phyloP scores from a whole-genome alignment of 1,140 invertebrate species.

The Ceratoteleas bidentatus region DNA sequence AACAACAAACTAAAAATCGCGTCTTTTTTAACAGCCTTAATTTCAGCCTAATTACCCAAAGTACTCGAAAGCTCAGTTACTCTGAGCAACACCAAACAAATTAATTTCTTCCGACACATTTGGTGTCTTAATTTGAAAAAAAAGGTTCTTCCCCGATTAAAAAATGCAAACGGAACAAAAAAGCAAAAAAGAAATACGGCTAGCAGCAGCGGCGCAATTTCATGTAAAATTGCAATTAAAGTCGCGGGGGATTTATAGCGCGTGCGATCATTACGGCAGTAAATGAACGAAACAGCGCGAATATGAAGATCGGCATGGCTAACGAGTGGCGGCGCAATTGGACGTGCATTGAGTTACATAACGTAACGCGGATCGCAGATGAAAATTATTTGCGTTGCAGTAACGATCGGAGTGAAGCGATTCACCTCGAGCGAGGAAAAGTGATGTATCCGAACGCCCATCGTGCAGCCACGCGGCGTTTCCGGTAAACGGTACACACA shows the following conservation, averaged over 20 bases:
- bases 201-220: too few species aligned
- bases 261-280: constrained; percentile 33
- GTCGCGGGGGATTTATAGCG: constrained; percentile 25
- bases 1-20: too few species aligned
- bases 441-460: constrained; percentile 72
- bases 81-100: too few species aligned
- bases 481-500: constrained; percentile 78
- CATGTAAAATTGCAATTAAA: constrained; percentile 35
- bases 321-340: too few species aligned
- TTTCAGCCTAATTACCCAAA: too few species aligned
- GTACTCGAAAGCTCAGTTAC: too few species aligned
- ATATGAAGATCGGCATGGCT: constrained; percentile 9
- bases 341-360: constrained; percentile 28
- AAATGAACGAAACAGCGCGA: constrained; percentile 30
- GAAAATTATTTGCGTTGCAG: constrained; percentile 47
- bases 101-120: too few species aligned
- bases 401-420: constrained; percentile 30
- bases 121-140: too few species aligned
- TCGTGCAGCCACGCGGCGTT: constrained; percentile 65
- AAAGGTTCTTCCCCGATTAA: too few species aligned
- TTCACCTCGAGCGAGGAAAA: constrained; percentile 66
- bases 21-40: too few species aligned
- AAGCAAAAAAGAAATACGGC: too few species aligned
- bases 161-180: too few species aligned
- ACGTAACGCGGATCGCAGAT: constrained; percentile 28